phyloP scores from a whole-genome alignment of 2,888 invertebrate species.

The Panopea generosa region DNA sequence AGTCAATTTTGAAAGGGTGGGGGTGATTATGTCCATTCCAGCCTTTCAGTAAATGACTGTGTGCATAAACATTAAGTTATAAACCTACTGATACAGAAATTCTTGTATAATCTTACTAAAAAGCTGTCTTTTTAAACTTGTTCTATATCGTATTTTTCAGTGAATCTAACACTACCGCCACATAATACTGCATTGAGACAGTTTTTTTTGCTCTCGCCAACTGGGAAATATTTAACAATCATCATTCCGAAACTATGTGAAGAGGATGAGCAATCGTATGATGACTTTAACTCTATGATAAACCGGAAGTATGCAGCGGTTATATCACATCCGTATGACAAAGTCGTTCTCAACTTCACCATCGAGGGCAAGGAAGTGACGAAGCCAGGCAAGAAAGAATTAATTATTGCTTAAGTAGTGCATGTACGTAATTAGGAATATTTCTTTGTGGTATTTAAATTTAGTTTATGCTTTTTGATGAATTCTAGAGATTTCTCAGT shows the following conservation, averaged over 20 bases:
- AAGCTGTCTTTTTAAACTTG: too few species aligned
- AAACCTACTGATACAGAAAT: too few species aligned
- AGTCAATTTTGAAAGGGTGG: too few species aligned
- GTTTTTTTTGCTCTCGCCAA: not conserved
- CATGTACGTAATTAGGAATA: too few species aligned
- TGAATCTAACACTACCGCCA: constrained; percentile 2
- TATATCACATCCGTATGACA: constrained; percentile 33
- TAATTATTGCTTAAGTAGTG: not conserved
- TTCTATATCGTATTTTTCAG: not conserved
- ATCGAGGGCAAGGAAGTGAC: constrained; percentile 27
- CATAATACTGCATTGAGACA: not conserved
- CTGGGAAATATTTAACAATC: constrained; percentile 29
- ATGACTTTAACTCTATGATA: constrained; percentile 2
- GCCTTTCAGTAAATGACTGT: too few species aligned
- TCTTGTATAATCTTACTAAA: too few species aligned
- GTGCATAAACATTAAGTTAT: too few species aligned
- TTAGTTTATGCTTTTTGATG: too few species aligned
- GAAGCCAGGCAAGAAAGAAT: constrained; percentile 32
- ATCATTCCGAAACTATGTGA: constrained; percentile 25
- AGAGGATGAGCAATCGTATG: not conserved
- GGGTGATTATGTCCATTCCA: too few species aligned
- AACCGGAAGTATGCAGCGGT: constrained; percentile 12
- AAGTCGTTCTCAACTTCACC: constrained; percentile 26
- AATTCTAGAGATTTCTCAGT: too few species aligned
- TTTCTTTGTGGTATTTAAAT: too few species aligned